These are phyloP conservation scores for Caenorhabditis doughertyi DNA, from an alignment of 2,888 invertebrate species.

Conservation along the genomic window DNA sequence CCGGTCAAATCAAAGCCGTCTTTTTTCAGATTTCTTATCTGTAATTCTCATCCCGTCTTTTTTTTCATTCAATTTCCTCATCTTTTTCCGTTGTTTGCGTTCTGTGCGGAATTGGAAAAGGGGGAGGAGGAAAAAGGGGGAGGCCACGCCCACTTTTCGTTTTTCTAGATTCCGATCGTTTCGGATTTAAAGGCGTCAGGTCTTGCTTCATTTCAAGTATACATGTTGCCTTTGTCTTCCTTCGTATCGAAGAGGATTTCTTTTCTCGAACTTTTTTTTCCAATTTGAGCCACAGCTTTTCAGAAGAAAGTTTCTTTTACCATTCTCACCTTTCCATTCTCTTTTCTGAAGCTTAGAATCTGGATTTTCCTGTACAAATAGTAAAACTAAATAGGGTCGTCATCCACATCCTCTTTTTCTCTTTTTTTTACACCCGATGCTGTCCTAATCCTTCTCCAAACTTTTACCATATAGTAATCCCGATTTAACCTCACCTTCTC, in stretches of 20 bases:
- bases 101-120: neutral
- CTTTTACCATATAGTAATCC: conserved; percentile 30
- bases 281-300: neutral
- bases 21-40: conserved; percentile 35
- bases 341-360: neutral
- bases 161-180: conserved; percentile 54
- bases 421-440: neutral
- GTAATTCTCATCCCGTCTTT: conserved; percentile 32
- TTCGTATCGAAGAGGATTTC: neutral
- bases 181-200: conserved; percentile 43
- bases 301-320: no score
- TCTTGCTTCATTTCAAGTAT: conserved; percentile 22
- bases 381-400: conserved; percentile 2
- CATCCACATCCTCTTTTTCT: conserved; percentile 10
- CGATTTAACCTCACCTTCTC: conserved; percentile 15
- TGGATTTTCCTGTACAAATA: neutral
- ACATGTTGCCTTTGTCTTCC: neutral
- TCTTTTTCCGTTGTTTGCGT: conserved; percentile 35
- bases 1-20: conserved; percentile 17
- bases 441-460: conserved; percentile 28
- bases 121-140: neutral
- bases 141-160: conserved; percentile 39
- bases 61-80: neutral
- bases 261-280: neutral
- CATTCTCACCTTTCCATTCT: no score